Evolutionary conservation across 2,113 vertebrate genomes (phyloP).

Genomic region (Oncorhynchus kisutch): DNA sequence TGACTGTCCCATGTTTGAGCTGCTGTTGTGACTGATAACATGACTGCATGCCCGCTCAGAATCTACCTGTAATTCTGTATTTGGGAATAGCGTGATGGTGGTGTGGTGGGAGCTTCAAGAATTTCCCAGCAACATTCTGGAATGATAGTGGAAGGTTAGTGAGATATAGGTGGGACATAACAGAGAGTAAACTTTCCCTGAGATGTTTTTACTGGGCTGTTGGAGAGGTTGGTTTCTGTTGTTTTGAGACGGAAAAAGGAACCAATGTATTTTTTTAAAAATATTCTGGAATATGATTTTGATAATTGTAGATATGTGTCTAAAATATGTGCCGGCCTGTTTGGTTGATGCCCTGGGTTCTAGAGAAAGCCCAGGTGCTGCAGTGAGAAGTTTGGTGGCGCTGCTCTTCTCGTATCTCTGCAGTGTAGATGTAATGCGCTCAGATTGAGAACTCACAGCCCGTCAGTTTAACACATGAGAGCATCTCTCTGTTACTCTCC

Average conservation of each 20-base stretch:
- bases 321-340: too few species aligned
- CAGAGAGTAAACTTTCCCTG: too few species aligned
- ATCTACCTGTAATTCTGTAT: background rate
- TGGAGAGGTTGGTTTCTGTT: too few species aligned
- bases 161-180: too few species aligned
- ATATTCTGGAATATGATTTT: too few species aligned
- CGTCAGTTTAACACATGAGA: slow-evolving; percentile 35
- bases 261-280: too few species aligned
- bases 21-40: background rate
- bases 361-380: background rate
- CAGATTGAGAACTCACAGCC: slow-evolving; percentile 15
- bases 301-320: too few species aligned
- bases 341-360: too few species aligned
- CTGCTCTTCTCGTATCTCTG: slow-evolving; percentile 7
- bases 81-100: too few species aligned
- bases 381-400: slow-evolving; percentile 2
- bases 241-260: too few species aligned
- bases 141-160: too few species aligned
- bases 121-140: background rate
- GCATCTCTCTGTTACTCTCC: slow-evolving; percentile 5
- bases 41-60: background rate
- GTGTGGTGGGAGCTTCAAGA: background rate
- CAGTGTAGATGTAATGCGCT: slow-evolving; percentile 8
- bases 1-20: background rate
- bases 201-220: too few species aligned